Evolutionary conservation across 2,797 vertebrate species (phyloP), one percentile per base, ranked within the genome.

Genomic region (Pangasius krempfi): DNA sequence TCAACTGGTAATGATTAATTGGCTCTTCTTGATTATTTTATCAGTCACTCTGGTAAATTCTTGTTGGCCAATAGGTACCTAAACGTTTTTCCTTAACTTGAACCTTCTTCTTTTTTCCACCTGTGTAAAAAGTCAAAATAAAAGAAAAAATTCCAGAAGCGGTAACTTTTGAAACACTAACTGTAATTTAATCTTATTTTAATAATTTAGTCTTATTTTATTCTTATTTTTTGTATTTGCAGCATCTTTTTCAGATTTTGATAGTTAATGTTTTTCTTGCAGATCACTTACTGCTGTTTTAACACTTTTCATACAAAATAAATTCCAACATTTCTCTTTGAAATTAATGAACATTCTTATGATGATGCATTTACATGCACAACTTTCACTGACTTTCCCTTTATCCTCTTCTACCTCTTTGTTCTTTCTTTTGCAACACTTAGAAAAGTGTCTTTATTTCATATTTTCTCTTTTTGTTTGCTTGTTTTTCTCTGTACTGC

Each of bases 321-420:
- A 70, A 68, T 18, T 1, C 0, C 4, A 68, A 68, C 84, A 86
- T 62, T 86, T 86, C 22, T 79, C 54, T 47, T 58, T 47, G 33
- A 68, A 66, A 80, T 80, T 50, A 68, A 78, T 58, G 58, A 86
- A 60, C 8, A 88, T 88, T 86, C 72, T 40, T 37, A 90, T 84
- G 60, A 83, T 37, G 50, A 68, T 62, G 79, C 60, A 47, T 88
- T 86, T 66, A 83, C 89, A 90, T 88, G 89, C 89, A 90, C 79
- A 68, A 54, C 4, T 86, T 33, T 90, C 8, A 64, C 47, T 56
- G 14, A 62, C 64, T 33, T 82, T 87, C 58, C 62, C 66, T 47
- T 50, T 2, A 62, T 30, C 25, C 84, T 73, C 40, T 52, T 54
- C 47, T 66, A 2, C 18, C 1, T 13, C 33, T 10, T 13, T 60